Evolutionary conservation across 2,888 invertebrate species (phyloP).

Genomic region (Drosophila antonietae): DNA sequence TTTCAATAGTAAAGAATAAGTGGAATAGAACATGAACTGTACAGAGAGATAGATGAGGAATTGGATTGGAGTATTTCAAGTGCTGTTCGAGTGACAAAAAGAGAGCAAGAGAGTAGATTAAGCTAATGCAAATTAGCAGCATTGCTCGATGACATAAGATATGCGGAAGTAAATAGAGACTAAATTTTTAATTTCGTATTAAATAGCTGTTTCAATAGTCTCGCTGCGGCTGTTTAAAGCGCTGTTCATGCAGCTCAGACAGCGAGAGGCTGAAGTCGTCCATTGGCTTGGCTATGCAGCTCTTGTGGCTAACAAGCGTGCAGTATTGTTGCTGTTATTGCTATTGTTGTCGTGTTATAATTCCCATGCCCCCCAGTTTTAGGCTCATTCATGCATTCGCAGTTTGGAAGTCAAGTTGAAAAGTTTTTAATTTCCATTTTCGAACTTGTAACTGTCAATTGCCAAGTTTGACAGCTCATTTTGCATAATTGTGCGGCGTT

Average conservation of each 20-base stretch:
- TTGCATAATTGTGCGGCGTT: constrained; percentile 65
- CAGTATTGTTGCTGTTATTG: neutral
- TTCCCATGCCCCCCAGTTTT: neutral
- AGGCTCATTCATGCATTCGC: neutral
- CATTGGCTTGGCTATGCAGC: neutral
- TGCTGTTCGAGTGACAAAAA: neutral
- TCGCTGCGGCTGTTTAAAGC: neutral
- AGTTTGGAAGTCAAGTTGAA: constrained; percentile 21
- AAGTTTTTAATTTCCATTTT: constrained; percentile 37
- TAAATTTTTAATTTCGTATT: neutral
- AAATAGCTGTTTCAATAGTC: neutral
- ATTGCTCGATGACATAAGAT: too few relatives aligned
- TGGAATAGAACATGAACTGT: neutral
- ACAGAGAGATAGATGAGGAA: neutral
- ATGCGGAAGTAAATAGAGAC: neutral
- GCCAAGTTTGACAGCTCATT: constrained; percentile 73
- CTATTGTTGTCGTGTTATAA: neutral
- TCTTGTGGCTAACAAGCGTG: neutral
- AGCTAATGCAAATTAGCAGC: neutral
- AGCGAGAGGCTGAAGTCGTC: neutral
- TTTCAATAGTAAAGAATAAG: neutral
- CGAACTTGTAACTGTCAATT: constrained; percentile 66
- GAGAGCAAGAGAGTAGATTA: neutral
- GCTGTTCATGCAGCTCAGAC: neutral
- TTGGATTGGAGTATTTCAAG: neutral